Evolutionary conservation across 2,888 invertebrate species (phyloP).

Genomic region (Pyralis farinalis): DNA sequence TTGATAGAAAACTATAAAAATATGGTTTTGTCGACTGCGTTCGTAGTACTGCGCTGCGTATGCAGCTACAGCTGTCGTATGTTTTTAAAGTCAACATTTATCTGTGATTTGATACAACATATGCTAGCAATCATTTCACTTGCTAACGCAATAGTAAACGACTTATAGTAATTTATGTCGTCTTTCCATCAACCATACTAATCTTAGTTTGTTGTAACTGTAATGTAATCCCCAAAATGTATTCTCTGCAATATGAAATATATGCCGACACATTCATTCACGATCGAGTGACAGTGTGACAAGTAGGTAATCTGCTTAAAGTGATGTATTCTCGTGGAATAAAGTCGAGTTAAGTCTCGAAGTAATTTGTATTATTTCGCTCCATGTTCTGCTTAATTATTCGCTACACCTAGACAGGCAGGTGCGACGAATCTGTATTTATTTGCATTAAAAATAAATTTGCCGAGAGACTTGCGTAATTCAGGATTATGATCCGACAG

Average conservation of each 20-base stretch:
- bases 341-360: slow-evolving; percentile 62
- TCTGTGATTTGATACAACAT: too few relatives aligned
- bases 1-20: too few relatives aligned
- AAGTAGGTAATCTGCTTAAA: slow-evolving; percentile 53
- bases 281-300: slow-evolving; percentile 38
- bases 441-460: slow-evolving; percentile 78
- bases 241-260: background rate
- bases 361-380: slow-evolving; percentile 74
- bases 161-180: too few relatives aligned
- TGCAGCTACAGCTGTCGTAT: too few relatives aligned
- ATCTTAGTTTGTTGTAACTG: too few relatives aligned
- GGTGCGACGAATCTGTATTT: slow-evolving; percentile 76
- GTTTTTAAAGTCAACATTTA: too few relatives aligned
- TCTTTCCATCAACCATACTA: too few relatives aligned
- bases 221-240: too few relatives aligned
- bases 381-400: slow-evolving; percentile 72
- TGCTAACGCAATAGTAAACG: too few relatives aligned
- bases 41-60: too few relatives aligned
- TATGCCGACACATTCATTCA: slow-evolving; percentile 23
- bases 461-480: slow-evolving; percentile 62
- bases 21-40: too few relatives aligned
- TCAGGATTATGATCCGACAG: slow-evolving; percentile 69
- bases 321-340: slow-evolving; percentile 55
- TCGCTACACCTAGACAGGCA: slow-evolving; percentile 66
- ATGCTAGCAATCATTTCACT: too few relatives aligned